Percentiles rank a stretch among this genome's conserved stretches.
These are phyloP conservation scores for Coenonympha glycerion DNA, from an alignment of 2,888 invertebrate genomes.

Conservation along the genomic window DNA sequence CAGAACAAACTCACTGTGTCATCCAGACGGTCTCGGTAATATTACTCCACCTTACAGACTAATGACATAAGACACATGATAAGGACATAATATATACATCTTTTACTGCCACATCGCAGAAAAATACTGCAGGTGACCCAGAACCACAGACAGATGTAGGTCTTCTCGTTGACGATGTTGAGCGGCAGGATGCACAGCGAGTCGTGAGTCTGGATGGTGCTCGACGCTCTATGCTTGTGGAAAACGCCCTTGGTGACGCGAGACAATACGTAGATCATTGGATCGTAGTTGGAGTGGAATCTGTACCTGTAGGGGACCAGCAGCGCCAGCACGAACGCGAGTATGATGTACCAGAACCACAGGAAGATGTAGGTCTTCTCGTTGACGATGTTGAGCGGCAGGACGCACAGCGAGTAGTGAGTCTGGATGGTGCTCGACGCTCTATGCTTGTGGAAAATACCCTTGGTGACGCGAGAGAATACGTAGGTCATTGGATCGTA, in stretches of 20 bases:
- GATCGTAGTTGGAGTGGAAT: slow-evolving; percentile 79
- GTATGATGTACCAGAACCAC: slow-evolving; percentile 94
- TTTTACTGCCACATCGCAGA: too few species aligned
- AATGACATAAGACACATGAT: not conserved
- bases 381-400: slow-evolving; percentile 93
- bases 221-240: slow-evolving; percentile 91
- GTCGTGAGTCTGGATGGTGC: slow-evolving; percentile 90
- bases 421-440: slow-evolving; percentile 90
- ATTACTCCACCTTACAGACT: not conserved
- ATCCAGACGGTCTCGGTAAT: not conserved
- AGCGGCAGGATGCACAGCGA: slow-evolving; percentile 89
- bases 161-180: slow-evolving; percentile 95
- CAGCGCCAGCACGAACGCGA: slow-evolving; percentile 80
- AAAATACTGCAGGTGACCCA: too few species aligned
- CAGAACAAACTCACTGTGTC: not conserved
- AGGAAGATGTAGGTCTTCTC: slow-evolving; percentile 95
- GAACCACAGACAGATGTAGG: slow-evolving; percentile 95
- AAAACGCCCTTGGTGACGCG: slow-evolving; percentile 93
- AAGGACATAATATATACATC: too few species aligned
- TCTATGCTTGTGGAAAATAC: slow-evolving; percentile 92
- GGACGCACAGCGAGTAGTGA: slow-evolving; percentile 90
- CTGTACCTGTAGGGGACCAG: slow-evolving; percentile 82
- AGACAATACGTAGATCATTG: slow-evolving; percentile 94
- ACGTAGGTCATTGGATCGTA: slow-evolving; percentile 94
- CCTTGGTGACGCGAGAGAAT: slow-evolving; percentile 93